A percentile compares a stretch with the other conserved stretches of the same genome.
Evolutionary conservation across 2,797 vertebrate species (phyloP).

Genomic region (Cossypha heuglini): DNA sequence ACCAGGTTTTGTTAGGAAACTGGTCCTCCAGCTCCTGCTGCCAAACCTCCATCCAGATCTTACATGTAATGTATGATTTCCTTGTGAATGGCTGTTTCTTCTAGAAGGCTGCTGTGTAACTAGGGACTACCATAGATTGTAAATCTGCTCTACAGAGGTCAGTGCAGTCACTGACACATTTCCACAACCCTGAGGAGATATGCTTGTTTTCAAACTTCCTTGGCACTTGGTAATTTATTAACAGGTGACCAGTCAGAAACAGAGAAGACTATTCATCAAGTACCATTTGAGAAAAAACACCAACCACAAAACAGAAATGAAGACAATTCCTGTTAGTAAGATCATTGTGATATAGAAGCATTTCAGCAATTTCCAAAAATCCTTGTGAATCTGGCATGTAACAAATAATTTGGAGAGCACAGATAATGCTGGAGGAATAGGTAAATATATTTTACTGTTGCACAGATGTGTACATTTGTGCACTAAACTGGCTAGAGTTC

Average conservation of each 20-base stretch:
- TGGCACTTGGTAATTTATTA: background rate
- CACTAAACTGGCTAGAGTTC: background rate
- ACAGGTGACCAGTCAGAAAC: background rate
- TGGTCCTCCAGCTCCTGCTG: background rate
- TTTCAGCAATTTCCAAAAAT: background rate
- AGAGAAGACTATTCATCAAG: background rate
- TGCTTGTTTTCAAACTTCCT: background rate
- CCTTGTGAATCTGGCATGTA: background rate
- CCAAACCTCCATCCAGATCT: background rate
- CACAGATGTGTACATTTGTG: background rate
- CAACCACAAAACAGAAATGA: background rate
- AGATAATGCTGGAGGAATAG: background rate
- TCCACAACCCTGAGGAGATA: too few species aligned
- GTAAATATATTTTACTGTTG: background rate
- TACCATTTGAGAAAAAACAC: background rate
- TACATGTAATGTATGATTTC: rapidly evolving
- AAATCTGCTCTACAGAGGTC: background rate
- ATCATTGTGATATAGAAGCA: background rate
- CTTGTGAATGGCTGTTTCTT: background rate
- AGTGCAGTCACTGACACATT: too few species aligned
- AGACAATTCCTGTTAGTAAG: background rate
- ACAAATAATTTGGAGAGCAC: background rate
- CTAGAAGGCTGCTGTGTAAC: background rate
- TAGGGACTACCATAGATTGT: background rate
- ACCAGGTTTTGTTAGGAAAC: background rate